Base-by-base conservation (phyloP, 2,797 vertebrate genomes). In the Distichodus sexfasciatus region DNA sequence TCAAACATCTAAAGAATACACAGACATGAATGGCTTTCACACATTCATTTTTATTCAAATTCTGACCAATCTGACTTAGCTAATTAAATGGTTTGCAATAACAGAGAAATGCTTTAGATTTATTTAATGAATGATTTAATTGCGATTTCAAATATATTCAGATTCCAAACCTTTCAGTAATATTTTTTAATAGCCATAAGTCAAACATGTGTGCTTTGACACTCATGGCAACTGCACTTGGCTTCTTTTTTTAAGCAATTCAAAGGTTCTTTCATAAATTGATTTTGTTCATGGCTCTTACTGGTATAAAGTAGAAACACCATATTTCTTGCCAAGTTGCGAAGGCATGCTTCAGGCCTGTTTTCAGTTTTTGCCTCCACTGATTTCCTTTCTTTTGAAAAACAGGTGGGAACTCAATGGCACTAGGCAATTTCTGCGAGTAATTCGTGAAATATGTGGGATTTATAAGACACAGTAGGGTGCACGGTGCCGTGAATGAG, bases 371-470 rank as follows among this genome's bases (percentile, higher is more conserved):
- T 53, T 23, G 46, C 12, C 21, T 58, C 35, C 6, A 24, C 35
- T 41, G 36, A 59, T 59, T 40, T 59, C 36, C 21, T 59, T 41
- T 26, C 55, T 31, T 61, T 44, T 46, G 3, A 17, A 3, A 53
- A 40, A 65, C 62, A 65, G 62, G 47, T 65, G 62, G 46, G 11
- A 24, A 36, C 33, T 51, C 33, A 51, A 40, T 36, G 31, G 33
- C 9, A 40, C 47, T 38, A 33, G 35, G 33, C 11, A 23, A 23
- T 38, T 58, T 38, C 33, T 38, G 33, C 1, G 26, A 21, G 26
- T 65, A 40, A 65, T 53, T 38, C 35, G 36, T 50, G 44, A 64
- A 64, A 50, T 64, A 36, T 64, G 44, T 50, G 61, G 31, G 36
- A 38, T 48, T 48, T 48, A 43, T 59, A 59, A 21, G 28, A 36